A percentile compares a stretch with the other conserved stretches of the same genome.
phyloP scores from a whole-genome alignment of 1,140 invertebrate genomes.

The Drosophila dunni region DNA sequence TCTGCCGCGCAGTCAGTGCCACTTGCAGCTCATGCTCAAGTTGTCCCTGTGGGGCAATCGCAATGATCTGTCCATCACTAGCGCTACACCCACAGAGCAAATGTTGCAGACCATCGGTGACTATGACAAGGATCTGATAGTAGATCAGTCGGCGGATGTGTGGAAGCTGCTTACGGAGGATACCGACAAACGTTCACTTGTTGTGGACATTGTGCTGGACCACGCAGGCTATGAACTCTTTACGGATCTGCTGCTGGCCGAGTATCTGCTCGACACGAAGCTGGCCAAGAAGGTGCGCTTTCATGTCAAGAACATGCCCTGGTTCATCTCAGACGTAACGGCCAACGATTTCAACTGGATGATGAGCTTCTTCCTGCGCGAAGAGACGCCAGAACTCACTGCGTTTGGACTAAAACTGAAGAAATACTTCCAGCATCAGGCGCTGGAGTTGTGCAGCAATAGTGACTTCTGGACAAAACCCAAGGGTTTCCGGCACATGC shows the following conservation, averaged over 20 bases:
- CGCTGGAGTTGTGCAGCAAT: slow-evolving; percentile 84
- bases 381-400: slow-evolving; percentile 71
- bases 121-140: slow-evolving; percentile 34
- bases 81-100: slow-evolving; percentile 85
- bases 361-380: slow-evolving; percentile 84
- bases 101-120: background rate
- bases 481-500: slow-evolving; percentile 91
- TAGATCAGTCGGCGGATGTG: slow-evolving; percentile 52
- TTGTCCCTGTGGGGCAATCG: slow-evolving; percentile 90
- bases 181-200: background rate
- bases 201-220: slow-evolving; percentile 93
- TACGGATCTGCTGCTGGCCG: slow-evolving; percentile 94
- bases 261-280: slow-evolving; percentile 89
- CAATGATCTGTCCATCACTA: slow-evolving; percentile 94
- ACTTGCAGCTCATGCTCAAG: slow-evolving; percentile 87
- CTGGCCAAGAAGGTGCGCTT: slow-evolving; percentile 91
- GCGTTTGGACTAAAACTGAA: slow-evolving; percentile 86
- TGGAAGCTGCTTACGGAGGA: slow-evolving; percentile 37
- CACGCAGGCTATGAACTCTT: slow-evolving; percentile 98
- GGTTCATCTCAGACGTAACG: slow-evolving; percentile 97
- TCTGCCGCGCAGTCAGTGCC: slow-evolving; percentile 61
- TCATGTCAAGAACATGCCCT: slow-evolving; percentile 95
- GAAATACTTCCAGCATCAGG: slow-evolving; percentile 85
- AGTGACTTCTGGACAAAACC: slow-evolving; percentile 95
- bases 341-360: slow-evolving; percentile 91